Conservation (phyloP, 2,797 vertebrate species). For the Anabas testudineus region DNA sequence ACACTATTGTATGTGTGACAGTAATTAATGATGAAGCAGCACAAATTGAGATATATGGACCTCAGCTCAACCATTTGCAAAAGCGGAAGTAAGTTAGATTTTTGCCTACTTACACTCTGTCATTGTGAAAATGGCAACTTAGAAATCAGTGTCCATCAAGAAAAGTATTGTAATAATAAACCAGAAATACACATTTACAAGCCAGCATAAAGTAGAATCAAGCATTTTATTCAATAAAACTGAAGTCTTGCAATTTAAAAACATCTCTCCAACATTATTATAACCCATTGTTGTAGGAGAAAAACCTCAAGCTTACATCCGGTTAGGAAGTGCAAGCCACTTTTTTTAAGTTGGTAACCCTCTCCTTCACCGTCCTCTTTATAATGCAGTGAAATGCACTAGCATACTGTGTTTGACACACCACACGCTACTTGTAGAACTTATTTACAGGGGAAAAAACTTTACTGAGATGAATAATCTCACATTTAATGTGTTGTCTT, state of each 20-base stretch:
- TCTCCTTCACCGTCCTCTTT: conserved; percentile 11
- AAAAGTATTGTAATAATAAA: not conserved
- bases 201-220: not conserved
- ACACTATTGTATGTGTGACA: conserved; percentile 7
- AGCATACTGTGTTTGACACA: conserved; percentile 10
- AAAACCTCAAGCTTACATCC: not conserved
- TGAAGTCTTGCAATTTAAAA: not conserved
- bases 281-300: not conserved
- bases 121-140: conserved; percentile 12
- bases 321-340: conserved; percentile 1
- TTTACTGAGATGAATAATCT: not conserved
- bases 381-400: not conserved
- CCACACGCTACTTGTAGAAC: not conserved
- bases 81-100: conserved; percentile 26
- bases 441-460: conserved; percentile 2
- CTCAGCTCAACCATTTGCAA: not conserved
- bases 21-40: conserved; percentile 23
- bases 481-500: not conserved
- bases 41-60: not conserved
- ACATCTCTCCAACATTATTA: not conserved
- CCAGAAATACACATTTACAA: not conserved
- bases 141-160: not conserved
- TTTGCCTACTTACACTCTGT: not conserved
- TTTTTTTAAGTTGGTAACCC: conserved; percentile 7
- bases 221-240: not conserved